Conservation (phyloP, 1,140 invertebrate species). For the Bombus pyrosoma region DNA sequence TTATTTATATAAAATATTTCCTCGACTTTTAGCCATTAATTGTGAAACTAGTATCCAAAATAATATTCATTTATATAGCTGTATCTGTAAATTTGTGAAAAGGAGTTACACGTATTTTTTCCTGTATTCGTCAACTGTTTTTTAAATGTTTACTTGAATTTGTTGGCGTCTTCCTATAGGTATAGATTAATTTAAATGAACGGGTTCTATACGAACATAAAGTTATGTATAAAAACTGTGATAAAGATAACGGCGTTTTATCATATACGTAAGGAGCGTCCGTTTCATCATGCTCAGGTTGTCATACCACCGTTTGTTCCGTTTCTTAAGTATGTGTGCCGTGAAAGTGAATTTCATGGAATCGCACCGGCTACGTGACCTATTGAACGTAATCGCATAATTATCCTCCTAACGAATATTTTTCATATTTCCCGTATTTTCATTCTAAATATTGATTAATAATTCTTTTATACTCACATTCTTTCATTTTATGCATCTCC, state of each 20-base stretch:
- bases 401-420: too few species aligned
- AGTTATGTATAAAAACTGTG: background rate
- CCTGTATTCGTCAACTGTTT: background rate
- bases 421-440: background rate
- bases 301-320: background rate
- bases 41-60: too few species aligned
- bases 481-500: too few species aligned
- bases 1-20: background rate
- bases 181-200: background rate
- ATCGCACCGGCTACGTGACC: conserved; percentile 14
- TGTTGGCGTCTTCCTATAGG: too few species aligned
- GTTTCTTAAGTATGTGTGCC: background rate
- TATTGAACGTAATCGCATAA: background rate
- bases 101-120: background rate
- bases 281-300: conserved; percentile 15
- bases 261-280: background rate
- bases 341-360: conserved; percentile 49
- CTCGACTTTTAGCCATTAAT: too few species aligned
- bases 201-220: background rate
- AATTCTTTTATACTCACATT: background rate
- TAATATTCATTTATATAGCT: too few species aligned
- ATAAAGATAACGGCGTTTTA: background rate
- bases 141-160: background rate
- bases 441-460: background rate
- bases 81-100: background rate